Conservation (phyloP, 2,888 invertebrate genomes). For the Calliphora vomitoria region DNA sequence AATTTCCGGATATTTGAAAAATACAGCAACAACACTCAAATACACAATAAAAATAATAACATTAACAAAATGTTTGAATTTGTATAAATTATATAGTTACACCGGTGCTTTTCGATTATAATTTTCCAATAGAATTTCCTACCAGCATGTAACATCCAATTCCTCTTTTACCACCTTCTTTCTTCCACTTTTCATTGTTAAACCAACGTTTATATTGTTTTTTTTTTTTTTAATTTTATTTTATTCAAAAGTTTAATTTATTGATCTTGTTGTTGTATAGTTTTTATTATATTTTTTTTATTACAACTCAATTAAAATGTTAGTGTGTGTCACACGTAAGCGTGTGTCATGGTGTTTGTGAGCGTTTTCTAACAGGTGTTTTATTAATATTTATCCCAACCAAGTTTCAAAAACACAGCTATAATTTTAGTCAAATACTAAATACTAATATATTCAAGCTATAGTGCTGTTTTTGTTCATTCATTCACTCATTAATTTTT, state of each 20-base stretch:
- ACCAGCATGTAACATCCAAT: background rate
- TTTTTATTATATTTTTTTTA: background rate
- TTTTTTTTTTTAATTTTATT: background rate
- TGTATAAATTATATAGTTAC: background rate
- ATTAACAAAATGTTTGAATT: background rate
- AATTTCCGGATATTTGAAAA: slow-evolving; percentile 63
- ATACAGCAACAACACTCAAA: background rate
- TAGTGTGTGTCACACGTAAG: background rate
- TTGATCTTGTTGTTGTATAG: slow-evolving; percentile 48
- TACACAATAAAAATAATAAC: background rate
- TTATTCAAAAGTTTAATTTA: slow-evolving; percentile 17
- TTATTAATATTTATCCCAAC: slow-evolving; percentile 44
- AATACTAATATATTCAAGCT: background rate
- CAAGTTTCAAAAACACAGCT: slow-evolving; percentile 16
- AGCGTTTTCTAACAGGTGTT: slow-evolving; percentile 57
- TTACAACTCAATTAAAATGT: slow-evolving; percentile 25
- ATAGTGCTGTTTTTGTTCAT: background rate
- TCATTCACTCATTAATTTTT: background rate
- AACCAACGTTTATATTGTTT: background rate
- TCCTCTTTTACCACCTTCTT: slow-evolving; percentile 20
- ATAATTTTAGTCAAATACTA: slow-evolving; percentile 17
- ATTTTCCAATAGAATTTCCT: slow-evolving; percentile 60
- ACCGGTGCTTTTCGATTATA: slow-evolving; percentile 26
- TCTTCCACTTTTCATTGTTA: slow-evolving; percentile 15
- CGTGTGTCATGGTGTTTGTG: background rate